Conservation (phyloP, 2,797 vertebrate genomes). For the Bucorvus abyssinicus region DNA sequence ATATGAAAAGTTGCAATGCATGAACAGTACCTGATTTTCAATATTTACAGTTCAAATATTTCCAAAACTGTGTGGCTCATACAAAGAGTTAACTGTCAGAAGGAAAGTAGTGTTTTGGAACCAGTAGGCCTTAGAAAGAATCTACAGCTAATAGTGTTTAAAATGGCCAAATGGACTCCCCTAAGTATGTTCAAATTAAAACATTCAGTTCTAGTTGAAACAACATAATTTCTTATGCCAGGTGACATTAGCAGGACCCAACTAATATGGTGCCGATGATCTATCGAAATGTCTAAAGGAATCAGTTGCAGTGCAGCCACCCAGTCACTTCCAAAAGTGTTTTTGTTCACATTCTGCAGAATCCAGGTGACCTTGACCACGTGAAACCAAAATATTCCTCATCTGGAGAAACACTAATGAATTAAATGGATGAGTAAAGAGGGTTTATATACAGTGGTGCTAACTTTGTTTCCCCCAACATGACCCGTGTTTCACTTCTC, state of each 20-base stretch:
- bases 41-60: conserved; percentile 47
- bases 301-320: background rate
- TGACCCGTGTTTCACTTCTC: background rate
- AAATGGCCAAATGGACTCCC: background rate
- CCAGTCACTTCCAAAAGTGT: background rate
- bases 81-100: background rate
- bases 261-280: background rate
- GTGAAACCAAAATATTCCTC: background rate
- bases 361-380: background rate
- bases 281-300: background rate
- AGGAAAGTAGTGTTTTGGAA: conserved; percentile 16
- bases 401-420: background rate
- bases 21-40: conserved; percentile 36
- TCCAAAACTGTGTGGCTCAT: background rate
- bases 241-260: background rate
- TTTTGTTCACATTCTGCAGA: background rate
- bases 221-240: background rate
- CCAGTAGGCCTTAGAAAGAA: background rate
- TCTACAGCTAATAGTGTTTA: background rate
- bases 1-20: conserved; percentile 9
- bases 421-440: background rate
- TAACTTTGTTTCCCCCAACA: background rate
- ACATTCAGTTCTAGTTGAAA: background rate
- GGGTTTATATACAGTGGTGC: background rate
- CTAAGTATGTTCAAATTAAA: background rate